A percentile compares a stretch with the other conserved stretches of the same genome.
Conservation (phyloP, 2,888 invertebrate genomes). For the Dryobotodes eremita region DNA sequence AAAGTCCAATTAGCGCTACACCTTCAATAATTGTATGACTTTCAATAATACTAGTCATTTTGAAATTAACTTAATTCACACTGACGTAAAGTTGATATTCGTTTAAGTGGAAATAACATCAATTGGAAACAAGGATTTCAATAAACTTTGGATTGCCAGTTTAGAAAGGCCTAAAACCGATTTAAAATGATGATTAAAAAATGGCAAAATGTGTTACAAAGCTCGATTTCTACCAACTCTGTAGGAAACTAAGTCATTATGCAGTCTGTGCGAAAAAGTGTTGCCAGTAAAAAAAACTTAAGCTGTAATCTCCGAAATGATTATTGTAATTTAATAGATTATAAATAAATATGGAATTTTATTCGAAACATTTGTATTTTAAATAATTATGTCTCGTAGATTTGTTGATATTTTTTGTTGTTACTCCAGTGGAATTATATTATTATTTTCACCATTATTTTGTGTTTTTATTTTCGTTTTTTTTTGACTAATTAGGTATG, state of each 20-base stretch:
- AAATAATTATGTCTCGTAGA: conserved; percentile 46
- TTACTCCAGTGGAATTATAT: conserved; percentile 60
- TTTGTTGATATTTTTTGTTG: conserved; percentile 64
- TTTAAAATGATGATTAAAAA: too few species aligned
- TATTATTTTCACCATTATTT: conserved; percentile 61
- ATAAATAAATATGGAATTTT: conserved; percentile 36
- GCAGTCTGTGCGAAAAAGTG: not conserved
- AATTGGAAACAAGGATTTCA: not conserved
- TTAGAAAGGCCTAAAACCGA: not conserved
- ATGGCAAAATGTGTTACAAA: not conserved
- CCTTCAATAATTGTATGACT: not conserved
- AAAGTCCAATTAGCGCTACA: not conserved
- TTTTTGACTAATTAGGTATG: not conserved
- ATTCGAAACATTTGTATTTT: conserved; percentile 48
- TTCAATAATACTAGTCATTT: not conserved
- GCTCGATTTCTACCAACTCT: not conserved
- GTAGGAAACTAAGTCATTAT: not conserved
- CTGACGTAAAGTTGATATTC: not conserved
- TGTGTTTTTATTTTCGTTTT: conserved; percentile 40
- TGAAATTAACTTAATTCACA: not conserved
- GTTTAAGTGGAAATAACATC: not conserved
- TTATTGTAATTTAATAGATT: conserved; percentile 51
- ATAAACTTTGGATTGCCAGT: not conserved
- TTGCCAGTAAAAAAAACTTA: not conserved
- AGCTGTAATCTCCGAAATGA: conserved; percentile 32